These are phyloP conservation scores for Ennomos fuscantarius DNA, from an alignment of 2,888 invertebrate species.

Conservation along the genomic window DNA sequence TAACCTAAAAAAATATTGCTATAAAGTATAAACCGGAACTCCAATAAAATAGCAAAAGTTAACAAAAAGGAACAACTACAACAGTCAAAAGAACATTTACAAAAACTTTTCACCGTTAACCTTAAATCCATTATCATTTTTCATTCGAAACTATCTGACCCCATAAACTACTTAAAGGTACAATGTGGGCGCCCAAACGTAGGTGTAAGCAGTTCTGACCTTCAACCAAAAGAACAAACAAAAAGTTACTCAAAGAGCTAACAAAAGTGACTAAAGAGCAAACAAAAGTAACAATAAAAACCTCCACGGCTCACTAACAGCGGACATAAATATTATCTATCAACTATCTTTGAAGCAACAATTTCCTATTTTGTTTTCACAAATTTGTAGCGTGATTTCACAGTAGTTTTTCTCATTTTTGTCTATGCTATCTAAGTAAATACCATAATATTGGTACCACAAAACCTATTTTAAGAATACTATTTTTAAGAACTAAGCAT, in stretches of 20 bases:
- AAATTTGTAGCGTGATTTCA: no score
- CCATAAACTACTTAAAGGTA: slow-evolving; percentile 21
- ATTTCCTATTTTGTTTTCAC: no score
- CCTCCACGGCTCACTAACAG: slow-evolving; percentile 19
- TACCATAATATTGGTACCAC: no score
- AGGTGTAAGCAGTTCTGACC: slow-evolving; percentile 14
- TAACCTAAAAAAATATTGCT: no score
- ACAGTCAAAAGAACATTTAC: slow-evolving; percentile 8
- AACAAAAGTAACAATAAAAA: slow-evolving; percentile 24
- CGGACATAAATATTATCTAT: slow-evolving; percentile 16
- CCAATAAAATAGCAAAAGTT: no score
- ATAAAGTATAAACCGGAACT: no score
- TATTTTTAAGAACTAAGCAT: no score
- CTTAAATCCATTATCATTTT: slow-evolving; percentile 16
- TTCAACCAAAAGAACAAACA: slow-evolving; percentile 12
- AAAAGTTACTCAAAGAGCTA: not conserved
- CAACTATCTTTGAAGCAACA: no score
- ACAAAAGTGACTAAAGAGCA: slow-evolving; percentile 6
- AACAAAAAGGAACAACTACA: not conserved
- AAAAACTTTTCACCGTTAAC: slow-evolving; percentile 24
- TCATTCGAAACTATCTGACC: slow-evolving; percentile 21
- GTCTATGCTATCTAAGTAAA: no score
- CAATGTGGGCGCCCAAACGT: slow-evolving; percentile 22
- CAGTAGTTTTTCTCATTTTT: no score
- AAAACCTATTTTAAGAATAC: no score